Evolutionary conservation across 2,113 vertebrate genomes (phyloP), one percentile per base, ranked within the genome.

Genomic region (Opisthocomus hoazin): DNA sequence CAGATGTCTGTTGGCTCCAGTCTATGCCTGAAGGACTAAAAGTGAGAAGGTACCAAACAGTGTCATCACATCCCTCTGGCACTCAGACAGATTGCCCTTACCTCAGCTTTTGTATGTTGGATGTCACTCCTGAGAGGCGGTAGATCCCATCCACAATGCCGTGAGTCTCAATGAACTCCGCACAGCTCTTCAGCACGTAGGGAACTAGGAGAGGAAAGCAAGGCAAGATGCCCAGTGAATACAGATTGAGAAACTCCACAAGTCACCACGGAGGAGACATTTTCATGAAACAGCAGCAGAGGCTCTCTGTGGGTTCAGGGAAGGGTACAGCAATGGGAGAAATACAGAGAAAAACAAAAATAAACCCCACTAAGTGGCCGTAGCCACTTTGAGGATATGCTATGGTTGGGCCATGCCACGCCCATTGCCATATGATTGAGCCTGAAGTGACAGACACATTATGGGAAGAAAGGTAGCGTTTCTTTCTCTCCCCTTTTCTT

Each of bases 71-170:
- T 32, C 30, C 37, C 37, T 63, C 54, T 39, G 57, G 54, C 17
- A 43, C 6, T 13, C 51, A 24, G 17, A 46, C 20, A 41, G 3
- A 0, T 34, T 54, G 37, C 68, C 60, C 58, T 92, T 97, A 99
- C 99, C 99, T 99, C 97, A 99, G 97, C 89, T 98, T 98, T 90
- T 99, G 99, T 95, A 99, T 99, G 95, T 99, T 99, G 85, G 99
- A 99, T 81, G 99, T 99, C 97, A 99, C 98, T 79, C 99, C 99
- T 6, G 99, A 99, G 94, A 99, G 99, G 65, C 99, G 99, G 96
- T 99, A 99, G 95, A 99, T 99, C 60, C 99, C 99, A 53, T 99
- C 99, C 97, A 99, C 99, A 20, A 99, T 98, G 93, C 99, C 99
- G 65, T 99, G 98, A 76, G 99, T 98, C 97, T 99, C 99, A 69